Base-by-base conservation (phyloP, 2,113 vertebrate genomes). In the Spermophilus dauricus region DNA sequence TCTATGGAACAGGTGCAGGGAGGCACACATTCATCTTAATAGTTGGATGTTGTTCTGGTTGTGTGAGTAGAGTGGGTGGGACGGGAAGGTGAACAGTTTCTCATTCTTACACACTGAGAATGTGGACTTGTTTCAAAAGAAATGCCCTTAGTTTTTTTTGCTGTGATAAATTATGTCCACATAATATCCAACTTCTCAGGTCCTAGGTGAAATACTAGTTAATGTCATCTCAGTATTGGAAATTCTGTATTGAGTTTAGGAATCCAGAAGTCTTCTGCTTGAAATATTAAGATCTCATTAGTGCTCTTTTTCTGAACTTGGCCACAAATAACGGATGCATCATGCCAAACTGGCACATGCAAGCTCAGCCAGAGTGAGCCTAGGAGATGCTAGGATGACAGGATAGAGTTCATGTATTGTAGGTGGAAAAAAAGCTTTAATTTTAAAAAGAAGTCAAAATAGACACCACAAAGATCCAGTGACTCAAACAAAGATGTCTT, bases 151-250 rank as follows among this genome's bases (percentile, higher is more conserved):
- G 91, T 85, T 91, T 97, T 91, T 97, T 95, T 53, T 96, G 34
- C 89, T 95, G 56, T 96, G 94, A 89, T 97, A 92, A 96, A 96
- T 98, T 91, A 94, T 78, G 42, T 37, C 87, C 85, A 86, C 78
- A 2, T 76, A 83, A 89, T 48, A 72, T 6, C 84, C 39, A 86
- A 77, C 37, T 69, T 96, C 81, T 96, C 51, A 93, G 89, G 91
- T 88, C 96, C 87, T 78, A 89, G 32, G 89, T 72, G 58, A 93
- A 94, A 95, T 80, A 91, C 67, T 97, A 97, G 97, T 97, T 97
- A 96, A 97, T 97, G 80, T 42, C 78, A 96, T 63, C 77, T 89
- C 89, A 86, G 86, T 85, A 97, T 39, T 51, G 63, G 37, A 67
- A 97, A 56, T 17, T 97, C 90, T 95, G 13, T 85, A 83, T 70